A percentile compares a stretch with the other conserved stretches of the same genome.
These are phyloP conservation scores for Trichomalopsis sarcophagae DNA, from an alignment of 1,140 invertebrate species.

Conservation along the genomic window DNA sequence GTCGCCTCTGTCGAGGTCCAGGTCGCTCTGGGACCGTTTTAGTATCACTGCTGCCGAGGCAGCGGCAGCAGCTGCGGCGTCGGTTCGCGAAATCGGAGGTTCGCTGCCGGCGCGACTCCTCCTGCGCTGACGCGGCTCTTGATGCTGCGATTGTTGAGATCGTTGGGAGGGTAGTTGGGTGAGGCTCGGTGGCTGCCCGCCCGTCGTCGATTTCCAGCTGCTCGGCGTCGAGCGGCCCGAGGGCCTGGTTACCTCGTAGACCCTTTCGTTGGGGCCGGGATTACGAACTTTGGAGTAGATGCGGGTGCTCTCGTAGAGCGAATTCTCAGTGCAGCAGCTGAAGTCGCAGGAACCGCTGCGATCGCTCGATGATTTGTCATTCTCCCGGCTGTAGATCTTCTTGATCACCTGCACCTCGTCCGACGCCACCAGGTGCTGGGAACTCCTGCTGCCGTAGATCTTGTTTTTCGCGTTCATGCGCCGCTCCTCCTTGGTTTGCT, in stretches of 20 bases:
- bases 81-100: slow-evolving; percentile 68
- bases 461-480: slow-evolving; percentile 64
- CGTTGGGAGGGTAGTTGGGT: not conserved
- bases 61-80: slow-evolving; percentile 64
- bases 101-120: slow-evolving; percentile 70
- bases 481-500: slow-evolving; percentile 51
- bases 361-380: slow-evolving; percentile 41
- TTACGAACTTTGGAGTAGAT: slow-evolving; percentile 34
- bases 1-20: slow-evolving; percentile 78
- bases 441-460: slow-evolving; percentile 46
- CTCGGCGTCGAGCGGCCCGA: not conserved
- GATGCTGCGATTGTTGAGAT: not conserved
- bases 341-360: slow-evolving; percentile 36
- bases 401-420: slow-evolving; percentile 27
- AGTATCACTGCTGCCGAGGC: slow-evolving; percentile 70
- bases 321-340: slow-evolving; percentile 47
- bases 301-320: slow-evolving; percentile 43
- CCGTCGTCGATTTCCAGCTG: not conserved
- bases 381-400: slow-evolving; percentile 55
- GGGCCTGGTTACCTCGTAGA: not conserved
- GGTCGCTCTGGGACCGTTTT: slow-evolving; percentile 76
- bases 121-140: slow-evolving; percentile 46
- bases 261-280: not conserved
- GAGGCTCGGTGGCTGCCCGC: not conserved
- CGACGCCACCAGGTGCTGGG: slow-evolving; percentile 4